Base-by-base conservation (phyloP, 2,113 vertebrate species). In the Crotophaga sulcirostris region DNA sequence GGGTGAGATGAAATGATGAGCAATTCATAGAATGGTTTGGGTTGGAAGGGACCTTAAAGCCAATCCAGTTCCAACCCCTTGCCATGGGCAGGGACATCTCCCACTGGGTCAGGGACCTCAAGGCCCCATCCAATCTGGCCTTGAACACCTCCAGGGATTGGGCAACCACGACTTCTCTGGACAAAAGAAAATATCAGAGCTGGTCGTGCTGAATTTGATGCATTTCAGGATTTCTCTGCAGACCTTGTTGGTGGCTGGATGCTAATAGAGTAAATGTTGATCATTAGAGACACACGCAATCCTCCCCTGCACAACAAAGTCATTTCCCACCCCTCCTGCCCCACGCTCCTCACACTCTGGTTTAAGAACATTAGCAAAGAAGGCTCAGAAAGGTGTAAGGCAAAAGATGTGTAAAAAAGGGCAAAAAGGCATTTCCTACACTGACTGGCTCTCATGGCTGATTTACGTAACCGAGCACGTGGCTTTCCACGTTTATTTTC, bases 391-490 rank as follows among this genome's bases (percentile, higher is more conserved):
- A 49, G 19, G 25, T 10, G 15, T 36, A 38, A 2, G 38, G 40
- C 15, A 26, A 4, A 70, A 62, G 45, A 40, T 44, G 36, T 7
- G 19, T 34, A 73, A 78, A 42, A 40, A 81, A 77, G 38, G 45
- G 76, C 44, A 29, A 64, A 70, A 59, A 60, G 28, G 34, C 87
- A 10, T 29, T 82, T 89, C 59, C 0, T 0, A 5, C 26, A 16
- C 0, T 0, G n/a, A 63, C 13, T 0, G 3, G 33, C 83, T 84
- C 42, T 56, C 54, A 0, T 0, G 0, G 75, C 2, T 9, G 5
- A 11, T 89, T 91, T 90, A 93, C 66, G 74, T 87, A 90, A 91
- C 5, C 0, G 3, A 33, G 67, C 87, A 90, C 9, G 2, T 44
- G 77, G 56, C 69, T 72, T 6, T 9, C 54, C 69, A 73, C 25